Percentiles rank a stretch among this genome's conserved stretches.
phyloP scores from a whole-genome alignment of 1,140 invertebrate genomes.

The Drosophila eugracilis region DNA sequence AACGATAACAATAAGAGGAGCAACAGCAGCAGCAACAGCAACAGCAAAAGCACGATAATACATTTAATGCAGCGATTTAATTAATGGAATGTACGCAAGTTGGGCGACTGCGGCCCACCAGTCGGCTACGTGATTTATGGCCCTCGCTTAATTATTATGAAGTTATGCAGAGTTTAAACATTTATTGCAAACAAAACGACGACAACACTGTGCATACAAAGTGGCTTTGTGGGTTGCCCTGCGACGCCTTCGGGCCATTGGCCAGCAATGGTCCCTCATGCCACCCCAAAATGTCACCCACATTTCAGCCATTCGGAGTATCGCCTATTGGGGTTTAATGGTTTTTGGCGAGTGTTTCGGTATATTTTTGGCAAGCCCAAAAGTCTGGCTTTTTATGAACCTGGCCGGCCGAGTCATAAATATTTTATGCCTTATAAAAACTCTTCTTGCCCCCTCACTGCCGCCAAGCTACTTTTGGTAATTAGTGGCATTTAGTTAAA shows the following conservation, averaged over 20 bases:
- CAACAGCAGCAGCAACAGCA: slow-evolving; percentile 34
- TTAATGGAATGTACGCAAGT: slow-evolving; percentile 57
- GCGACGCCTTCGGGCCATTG: slow-evolving; percentile 1
- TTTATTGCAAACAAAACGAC: slow-evolving; percentile 75
- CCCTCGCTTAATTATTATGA: slow-evolving; percentile 76
- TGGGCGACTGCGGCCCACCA: slow-evolving; percentile 20
- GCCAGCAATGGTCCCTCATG: too few species aligned
- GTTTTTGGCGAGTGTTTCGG: slow-evolving; percentile 22
- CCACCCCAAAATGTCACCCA: neutral
- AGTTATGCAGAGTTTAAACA: slow-evolving; percentile 80
- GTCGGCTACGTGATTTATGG: slow-evolving; percentile 58
- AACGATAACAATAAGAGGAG: slow-evolving; percentile 39
- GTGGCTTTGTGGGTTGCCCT: neutral
- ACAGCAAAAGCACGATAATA: slow-evolving; percentile 42
- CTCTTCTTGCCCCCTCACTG: slow-evolving; percentile 31
- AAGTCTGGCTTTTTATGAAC: slow-evolving; percentile 62
- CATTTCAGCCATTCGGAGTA: slow-evolving; percentile 41
- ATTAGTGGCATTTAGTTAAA: slow-evolving; percentile 77
- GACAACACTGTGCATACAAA: slow-evolving; percentile 69
- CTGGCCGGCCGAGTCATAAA: slow-evolving; percentile 68
- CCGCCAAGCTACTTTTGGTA: slow-evolving; percentile 70
- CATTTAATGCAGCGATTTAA: slow-evolving; percentile 70
- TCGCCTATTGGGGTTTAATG: slow-evolving; percentile 57
- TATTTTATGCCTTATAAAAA: slow-evolving; percentile 79
- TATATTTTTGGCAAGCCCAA: slow-evolving; percentile 46